These are phyloP conservation scores for Cerastis rubricosa DNA, from an alignment of 2,888 invertebrate genomes.

Conservation along the genomic window DNA sequence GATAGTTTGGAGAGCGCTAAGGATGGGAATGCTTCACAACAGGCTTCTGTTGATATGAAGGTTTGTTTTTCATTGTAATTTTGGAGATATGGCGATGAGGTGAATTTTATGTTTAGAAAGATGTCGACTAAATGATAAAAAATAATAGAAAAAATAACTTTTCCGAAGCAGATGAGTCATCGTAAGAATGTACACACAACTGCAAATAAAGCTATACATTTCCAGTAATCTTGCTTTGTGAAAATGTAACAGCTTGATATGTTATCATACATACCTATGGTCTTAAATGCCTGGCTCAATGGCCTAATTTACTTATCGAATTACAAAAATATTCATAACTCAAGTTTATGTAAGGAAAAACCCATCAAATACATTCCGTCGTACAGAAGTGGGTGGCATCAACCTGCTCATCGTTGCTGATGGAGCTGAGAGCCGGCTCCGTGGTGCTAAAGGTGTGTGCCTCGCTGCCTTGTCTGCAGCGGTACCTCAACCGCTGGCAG, in stretches of 20 bases:
- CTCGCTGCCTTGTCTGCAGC: slow-evolving; percentile 92
- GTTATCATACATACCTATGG: neutral
- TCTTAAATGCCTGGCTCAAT: neutral
- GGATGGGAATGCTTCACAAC: slow-evolving; percentile 80
- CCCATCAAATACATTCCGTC: neutral
- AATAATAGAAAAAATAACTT: no score
- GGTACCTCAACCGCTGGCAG: slow-evolving; percentile 89
- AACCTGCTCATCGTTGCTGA: slow-evolving; percentile 94
- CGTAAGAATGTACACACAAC: neutral
- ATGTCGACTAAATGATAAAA: no score
- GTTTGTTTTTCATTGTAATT: no score
- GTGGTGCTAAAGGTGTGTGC: slow-evolving; percentile 95
- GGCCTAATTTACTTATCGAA: neutral
- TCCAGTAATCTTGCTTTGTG: neutral
- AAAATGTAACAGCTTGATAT: neutral
- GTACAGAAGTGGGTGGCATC: slow-evolving; percentile 94
- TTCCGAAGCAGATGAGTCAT: neutral
- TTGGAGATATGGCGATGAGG: neutral
- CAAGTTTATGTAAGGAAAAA: neutral
- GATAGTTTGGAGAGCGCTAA: slow-evolving; percentile 83
- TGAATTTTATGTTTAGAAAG: neutral
- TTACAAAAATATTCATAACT: neutral
- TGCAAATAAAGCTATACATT: neutral
- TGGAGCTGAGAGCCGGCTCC: slow-evolving; percentile 95
- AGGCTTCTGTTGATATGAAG: slow-evolving; percentile 85